phyloP scores from a whole-genome alignment of 2,888 invertebrate species.

The Hecatera dysodea region DNA sequence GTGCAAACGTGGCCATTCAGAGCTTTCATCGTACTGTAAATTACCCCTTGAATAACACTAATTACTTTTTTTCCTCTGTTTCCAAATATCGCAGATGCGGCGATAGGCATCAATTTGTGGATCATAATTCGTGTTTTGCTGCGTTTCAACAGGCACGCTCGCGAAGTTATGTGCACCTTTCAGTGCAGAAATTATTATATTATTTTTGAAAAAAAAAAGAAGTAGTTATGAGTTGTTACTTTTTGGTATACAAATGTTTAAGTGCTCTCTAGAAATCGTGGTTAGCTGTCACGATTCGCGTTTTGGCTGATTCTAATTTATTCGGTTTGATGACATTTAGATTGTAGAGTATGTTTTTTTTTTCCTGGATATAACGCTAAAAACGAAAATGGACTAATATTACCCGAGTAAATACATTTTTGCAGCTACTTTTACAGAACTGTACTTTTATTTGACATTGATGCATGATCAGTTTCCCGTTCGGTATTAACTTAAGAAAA shows the following conservation, averaged over 20 bases:
- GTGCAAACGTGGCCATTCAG: slow-evolving; percentile 39
- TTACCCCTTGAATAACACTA: slow-evolving; percentile 47
- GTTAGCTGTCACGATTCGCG: slow-evolving; percentile 45
- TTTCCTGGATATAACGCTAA: slow-evolving; percentile 13
- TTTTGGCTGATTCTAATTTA: slow-evolving; percentile 14
- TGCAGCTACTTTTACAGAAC: slow-evolving; percentile 33
- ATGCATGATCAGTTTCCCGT: slow-evolving; percentile 55
- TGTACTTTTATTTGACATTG: slow-evolving; percentile 58
- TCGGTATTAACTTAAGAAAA: slow-evolving; percentile 57
- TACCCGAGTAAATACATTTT: slow-evolving; percentile 8
- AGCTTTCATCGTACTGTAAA: slow-evolving; percentile 55
- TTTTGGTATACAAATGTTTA: slow-evolving; percentile 26
- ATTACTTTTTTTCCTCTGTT: slow-evolving; percentile 51
- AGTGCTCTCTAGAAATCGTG: slow-evolving; percentile 47
- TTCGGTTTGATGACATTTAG: slow-evolving; percentile 17
- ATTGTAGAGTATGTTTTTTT: slow-evolving; percentile 5
- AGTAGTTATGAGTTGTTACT: slow-evolving; percentile 13
- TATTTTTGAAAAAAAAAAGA: slow-evolving; percentile 13
- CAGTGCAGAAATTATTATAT: slow-evolving; percentile 34
- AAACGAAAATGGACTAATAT: slow-evolving; percentile 1
- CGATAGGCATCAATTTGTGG: slow-evolving; percentile 57
- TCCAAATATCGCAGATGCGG: slow-evolving; percentile 45
- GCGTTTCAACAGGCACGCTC: slow-evolving; percentile 36
- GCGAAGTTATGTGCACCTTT: slow-evolving; percentile 53
- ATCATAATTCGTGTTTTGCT: slow-evolving; percentile 52